Evolutionary conservation across 2,888 invertebrate species (phyloP).

Genomic region (Parnassius orleans): DNA sequence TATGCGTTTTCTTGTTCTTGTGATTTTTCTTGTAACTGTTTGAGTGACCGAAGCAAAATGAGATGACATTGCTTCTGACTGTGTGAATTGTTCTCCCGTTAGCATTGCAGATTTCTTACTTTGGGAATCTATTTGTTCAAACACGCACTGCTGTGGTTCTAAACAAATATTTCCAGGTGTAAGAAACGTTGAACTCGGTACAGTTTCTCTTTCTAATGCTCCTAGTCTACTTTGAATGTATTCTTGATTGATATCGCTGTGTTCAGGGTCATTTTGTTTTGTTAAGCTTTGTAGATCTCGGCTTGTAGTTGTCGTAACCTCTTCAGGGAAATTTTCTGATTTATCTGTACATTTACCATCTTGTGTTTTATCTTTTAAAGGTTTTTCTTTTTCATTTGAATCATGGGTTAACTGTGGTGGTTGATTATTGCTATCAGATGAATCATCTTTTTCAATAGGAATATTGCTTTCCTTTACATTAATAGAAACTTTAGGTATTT

Average conservation of each 20-base stretch:
- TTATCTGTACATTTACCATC: not conserved
- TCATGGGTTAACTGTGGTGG: conserved; percentile 12
- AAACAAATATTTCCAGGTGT: not conserved
- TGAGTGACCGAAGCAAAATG: conserved; percentile 85
- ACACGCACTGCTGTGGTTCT: not conserved
- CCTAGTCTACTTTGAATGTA: not conserved
- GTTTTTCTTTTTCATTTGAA: conserved; percentile 26
- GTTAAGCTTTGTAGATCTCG: not conserved
- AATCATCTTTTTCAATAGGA: conserved; percentile 58
- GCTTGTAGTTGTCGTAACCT: not conserved
- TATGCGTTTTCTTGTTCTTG: conserved; percentile 86
- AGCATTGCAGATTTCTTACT: not conserved
- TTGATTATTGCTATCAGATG: conserved; percentile 34
- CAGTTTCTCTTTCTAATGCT: not conserved
- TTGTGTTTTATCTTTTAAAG: not conserved
- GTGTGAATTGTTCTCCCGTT: conserved; percentile 45
- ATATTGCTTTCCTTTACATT: conserved; percentile 75
- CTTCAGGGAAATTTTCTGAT: not conserved
- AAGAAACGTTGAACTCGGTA: not conserved
- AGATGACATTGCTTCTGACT: conserved; percentile 39
- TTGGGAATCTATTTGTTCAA: conserved; percentile 25
- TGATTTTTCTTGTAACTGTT: conserved; percentile 87
- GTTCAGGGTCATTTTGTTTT: not conserved
- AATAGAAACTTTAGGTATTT: conserved; percentile 86
- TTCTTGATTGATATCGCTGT: conserved; percentile 3